Evolutionary conservation across 2,888 invertebrate species (phyloP), one percentile per base, ranked within the genome.

Genomic region (Caenorhabditis doughertyi): DNA sequence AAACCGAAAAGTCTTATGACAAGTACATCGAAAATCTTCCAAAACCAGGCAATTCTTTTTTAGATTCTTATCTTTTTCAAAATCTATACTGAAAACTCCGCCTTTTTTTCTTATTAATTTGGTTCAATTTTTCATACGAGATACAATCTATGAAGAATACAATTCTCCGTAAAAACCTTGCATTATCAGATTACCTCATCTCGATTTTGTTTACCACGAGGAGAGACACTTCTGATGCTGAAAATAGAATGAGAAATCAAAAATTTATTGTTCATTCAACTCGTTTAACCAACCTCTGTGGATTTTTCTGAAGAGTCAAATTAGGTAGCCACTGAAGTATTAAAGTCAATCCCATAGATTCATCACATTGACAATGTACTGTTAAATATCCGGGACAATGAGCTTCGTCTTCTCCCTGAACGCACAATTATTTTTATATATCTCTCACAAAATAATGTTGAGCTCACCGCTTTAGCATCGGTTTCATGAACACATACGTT

Each of bases 401-500:
- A 0, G 83, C 70, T 29, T 87, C 85, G 21, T 88, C 84, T 49
- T 95, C 94, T 89, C 96, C 94, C 67, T 89, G 67, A 60, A 79
- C 27, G 44, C 18, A 53, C 27, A 62, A 25, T 32, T 53, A n/a
- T n/a, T n/a, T n/a, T n/a, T n/a, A n/a, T n/a, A n/a, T 39, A 9
- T 13, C 11, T 1, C 23, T 32, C n/a, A n/a, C 1, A 23, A 21
- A 62, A 42, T 4, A 23, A 35, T 21, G 29, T 25, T 32, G 42
- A 42, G 49, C 81, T 71, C 68, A 84, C 87, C 72, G 65, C 73
- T 56, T 83, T 83, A 13, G 73, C 79, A 49, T 64, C 72, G 55
- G 96, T 96, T 7, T 97, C 97, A 93, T 98, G 97, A 56, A 98
- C 97, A 92, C 97, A 98, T 42, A 98, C 97, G 93, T 98, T 97